Evolutionary conservation across 2,888 invertebrate genomes (phyloP).

Genomic region (Pristionchus maxplancki): DNA sequence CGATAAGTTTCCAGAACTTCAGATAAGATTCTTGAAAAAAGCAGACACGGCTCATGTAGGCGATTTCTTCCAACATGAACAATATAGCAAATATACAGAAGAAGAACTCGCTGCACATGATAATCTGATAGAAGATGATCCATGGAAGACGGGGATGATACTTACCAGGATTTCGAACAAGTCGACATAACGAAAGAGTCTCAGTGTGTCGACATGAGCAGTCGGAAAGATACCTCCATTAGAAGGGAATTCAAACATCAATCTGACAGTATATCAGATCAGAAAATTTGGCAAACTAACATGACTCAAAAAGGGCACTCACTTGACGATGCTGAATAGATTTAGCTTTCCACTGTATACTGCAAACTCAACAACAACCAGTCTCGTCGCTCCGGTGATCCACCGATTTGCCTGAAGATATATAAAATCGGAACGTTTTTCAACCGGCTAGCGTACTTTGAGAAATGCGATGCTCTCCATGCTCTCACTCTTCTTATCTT

Average conservation of each 20-base stretch:
- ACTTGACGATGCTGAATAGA: constrained; percentile 84
- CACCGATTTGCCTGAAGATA: constrained; percentile 81
- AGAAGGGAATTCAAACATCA: constrained; percentile 85
- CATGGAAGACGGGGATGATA: neutral
- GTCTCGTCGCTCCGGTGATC: constrained; percentile 85
- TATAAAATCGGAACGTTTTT: neutral
- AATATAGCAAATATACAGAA: no score
- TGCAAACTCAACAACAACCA: constrained; percentile 85
- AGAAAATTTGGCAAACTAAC: neutral
- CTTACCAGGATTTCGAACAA: constrained; percentile 77
- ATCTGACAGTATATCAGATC: no score
- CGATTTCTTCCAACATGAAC: no score
- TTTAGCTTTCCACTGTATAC: constrained; percentile 87
- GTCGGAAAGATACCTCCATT: constrained; percentile 85
- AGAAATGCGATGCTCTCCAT: constrained; percentile 47
- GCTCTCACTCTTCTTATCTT: constrained; percentile 56
- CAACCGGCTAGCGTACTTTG: constrained; percentile 5
- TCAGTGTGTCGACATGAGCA: constrained; percentile 73
- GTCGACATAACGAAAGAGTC: constrained; percentile 80
- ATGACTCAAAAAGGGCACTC: neutral
- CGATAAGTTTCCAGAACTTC: no score
- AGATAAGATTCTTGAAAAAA: constrained; percentile 79
- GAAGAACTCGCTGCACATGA: constrained; percentile 82
- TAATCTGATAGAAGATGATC: neutral
- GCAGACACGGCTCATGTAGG: no score